Evolutionary conservation across 1,140 invertebrate genomes (phyloP).

Genomic region (Cryptotermes secundus): DNA sequence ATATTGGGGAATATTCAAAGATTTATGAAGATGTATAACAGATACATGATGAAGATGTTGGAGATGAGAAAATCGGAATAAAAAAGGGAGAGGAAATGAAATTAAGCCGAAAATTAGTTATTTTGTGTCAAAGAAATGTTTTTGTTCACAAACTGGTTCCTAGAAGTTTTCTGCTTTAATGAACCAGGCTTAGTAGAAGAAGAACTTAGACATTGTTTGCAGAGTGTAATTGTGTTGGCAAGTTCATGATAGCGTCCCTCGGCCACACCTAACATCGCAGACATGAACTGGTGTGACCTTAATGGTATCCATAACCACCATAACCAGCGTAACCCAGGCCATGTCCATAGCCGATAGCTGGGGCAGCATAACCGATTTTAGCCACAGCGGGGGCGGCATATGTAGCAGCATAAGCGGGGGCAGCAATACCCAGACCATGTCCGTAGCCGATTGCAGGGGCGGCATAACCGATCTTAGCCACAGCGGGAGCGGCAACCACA

Average conservation of each 20-base stretch:
- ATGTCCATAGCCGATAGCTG: constrained; percentile 19
- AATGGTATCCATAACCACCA: constrained; percentile 13
- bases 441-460: constrained; percentile 22
- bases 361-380: constrained; percentile 24
- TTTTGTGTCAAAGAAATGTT: neutral
- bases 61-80: neutral
- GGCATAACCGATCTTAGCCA: constrained; percentile 26
- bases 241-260: neutral
- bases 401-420: neutral
- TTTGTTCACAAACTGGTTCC: neutral
- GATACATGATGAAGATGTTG: neutral
- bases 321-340: constrained; percentile 28
- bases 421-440: constrained; percentile 26
- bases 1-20: neutral
- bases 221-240: neutral
- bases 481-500: constrained; percentile 33
- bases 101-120: neutral
- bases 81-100: neutral
- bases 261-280: too few relatives aligned
- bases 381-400: constrained; percentile 32
- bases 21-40: neutral
- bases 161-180: neutral
- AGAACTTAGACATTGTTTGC: neutral
- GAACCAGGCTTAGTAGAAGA: too few relatives aligned
- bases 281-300: neutral